These are phyloP conservation scores for Apodemia hepburni DNA, from an alignment of 2,888 invertebrate species.

Conservation along the genomic window DNA sequence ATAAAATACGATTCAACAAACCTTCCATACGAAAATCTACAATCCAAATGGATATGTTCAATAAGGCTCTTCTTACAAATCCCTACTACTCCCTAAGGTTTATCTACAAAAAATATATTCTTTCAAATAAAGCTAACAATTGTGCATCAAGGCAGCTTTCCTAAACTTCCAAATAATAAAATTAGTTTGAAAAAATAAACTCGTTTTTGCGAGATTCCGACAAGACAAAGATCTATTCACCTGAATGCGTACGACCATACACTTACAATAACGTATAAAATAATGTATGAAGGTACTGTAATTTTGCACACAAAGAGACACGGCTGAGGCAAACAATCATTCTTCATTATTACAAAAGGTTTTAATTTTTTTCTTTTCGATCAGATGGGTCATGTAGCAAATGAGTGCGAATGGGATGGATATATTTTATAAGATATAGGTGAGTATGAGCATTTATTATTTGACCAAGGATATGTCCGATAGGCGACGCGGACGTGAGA, in stretches of 20 bases:
- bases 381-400: slow-evolving; percentile 61
- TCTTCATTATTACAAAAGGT: slow-evolving; percentile 80
- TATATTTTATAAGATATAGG: slow-evolving; percentile 50
- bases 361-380: slow-evolving; percentile 75
- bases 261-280: slow-evolving; percentile 74
- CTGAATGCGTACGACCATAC: slow-evolving; percentile 58
- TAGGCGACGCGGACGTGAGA: slow-evolving; percentile 62
- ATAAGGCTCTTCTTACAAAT: slow-evolving; percentile 54
- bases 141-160: slow-evolving; percentile 58
- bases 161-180: slow-evolving; percentile 14
- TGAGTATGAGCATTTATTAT: slow-evolving; percentile 76
- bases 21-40: slow-evolving; percentile 58
- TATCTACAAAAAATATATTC: slow-evolving; percentile 79
- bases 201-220: slow-evolving; percentile 75
- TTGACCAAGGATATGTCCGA: slow-evolving; percentile 78
- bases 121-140: slow-evolving; percentile 75
- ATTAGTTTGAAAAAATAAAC: slow-evolving; percentile 30
- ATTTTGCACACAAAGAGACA: slow-evolving; percentile 78
- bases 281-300: slow-evolving; percentile 57
- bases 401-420: slow-evolving; percentile 44
- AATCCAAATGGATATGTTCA: slow-evolving; percentile 61
- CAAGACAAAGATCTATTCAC: slow-evolving; percentile 78
- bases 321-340: slow-evolving; percentile 79
- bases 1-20: slow-evolving; percentile 44
- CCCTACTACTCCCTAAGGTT: slow-evolving; percentile 72